phyloP scores from a whole-genome alignment of 2,888 invertebrate species.

The Drosophila multiciliata region DNA sequence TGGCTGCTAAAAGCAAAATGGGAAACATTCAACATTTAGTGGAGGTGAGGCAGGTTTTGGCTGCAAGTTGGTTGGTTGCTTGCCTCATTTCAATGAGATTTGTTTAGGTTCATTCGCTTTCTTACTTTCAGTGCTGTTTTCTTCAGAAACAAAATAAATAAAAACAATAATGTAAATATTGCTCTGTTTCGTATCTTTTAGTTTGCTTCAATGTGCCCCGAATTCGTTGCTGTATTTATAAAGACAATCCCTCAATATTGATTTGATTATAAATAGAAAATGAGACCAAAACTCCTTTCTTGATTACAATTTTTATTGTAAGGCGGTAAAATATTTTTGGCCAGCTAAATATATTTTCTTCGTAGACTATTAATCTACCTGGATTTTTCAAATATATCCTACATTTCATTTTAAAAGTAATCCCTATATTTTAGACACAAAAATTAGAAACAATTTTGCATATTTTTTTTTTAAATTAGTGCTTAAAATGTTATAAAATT shows the following conservation, averaged over 20 bases:
- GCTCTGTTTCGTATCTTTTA: conserved; percentile 4
- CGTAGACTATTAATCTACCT: not conserved
- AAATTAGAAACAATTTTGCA: not conserved
- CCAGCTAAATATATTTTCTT: not conserved
- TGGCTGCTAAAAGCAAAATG: conserved; percentile 45
- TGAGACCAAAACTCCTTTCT: not conserved
- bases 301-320: conserved; percentile 4
- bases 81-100: conserved; percentile 47
- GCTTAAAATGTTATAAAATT: too few species aligned
- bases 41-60: not conserved
- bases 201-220: not conserved
- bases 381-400: not conserved
- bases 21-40: not conserved
- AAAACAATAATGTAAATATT: conserved; percentile 27
- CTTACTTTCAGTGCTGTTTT: conserved; percentile 17
- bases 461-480: too few species aligned
- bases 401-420: not conserved
- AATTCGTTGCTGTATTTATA: not conserved
- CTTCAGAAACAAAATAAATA: conserved; percentile 13
- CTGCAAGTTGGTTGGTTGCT: conserved; percentile 2
- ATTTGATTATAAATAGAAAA: conserved; percentile 39
- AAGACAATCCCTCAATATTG: conserved; percentile 20
- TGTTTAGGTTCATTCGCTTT: conserved; percentile 58
- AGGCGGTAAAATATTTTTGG: not conserved
- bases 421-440: not conserved